Conservation (phyloP, 2,888 invertebrate genomes). For the Andricus quercusramuli region DNA sequence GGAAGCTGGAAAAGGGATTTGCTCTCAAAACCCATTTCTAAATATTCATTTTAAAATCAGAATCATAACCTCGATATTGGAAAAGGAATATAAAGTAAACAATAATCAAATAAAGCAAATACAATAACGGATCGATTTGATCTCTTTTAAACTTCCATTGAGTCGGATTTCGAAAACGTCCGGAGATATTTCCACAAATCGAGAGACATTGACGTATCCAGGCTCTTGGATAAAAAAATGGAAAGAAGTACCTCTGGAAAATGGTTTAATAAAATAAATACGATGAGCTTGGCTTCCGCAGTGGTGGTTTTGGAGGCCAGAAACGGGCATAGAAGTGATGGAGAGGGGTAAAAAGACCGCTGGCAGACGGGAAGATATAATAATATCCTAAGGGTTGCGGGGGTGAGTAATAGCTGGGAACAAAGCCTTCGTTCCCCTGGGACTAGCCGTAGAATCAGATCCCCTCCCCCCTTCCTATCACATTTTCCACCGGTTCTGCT, state of each 20-base stretch:
- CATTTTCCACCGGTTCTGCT: conserved; percentile 43
- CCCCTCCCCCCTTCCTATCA: conserved; percentile 49
- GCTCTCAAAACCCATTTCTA: too few relatives aligned
- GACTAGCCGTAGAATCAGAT: conserved; percentile 60
- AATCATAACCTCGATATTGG: neutral
- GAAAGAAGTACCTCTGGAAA: conserved; percentile 63
- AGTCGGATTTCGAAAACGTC: conserved; percentile 57
- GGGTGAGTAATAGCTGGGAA: conserved; percentile 78
- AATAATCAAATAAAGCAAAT: conserved; percentile 3
- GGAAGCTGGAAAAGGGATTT: too few relatives aligned
- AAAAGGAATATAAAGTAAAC: conserved; percentile 3
- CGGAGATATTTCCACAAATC: conserved; percentile 55
- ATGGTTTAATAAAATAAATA: conserved; percentile 79
- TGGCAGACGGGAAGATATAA: conserved; percentile 76
- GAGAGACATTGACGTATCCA: conserved; percentile 35
- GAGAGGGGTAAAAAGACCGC: conserved; percentile 54
- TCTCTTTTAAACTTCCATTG: neutral
- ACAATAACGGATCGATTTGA: neutral
- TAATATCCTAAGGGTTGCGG: conserved; percentile 77
- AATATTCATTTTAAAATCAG: too few relatives aligned
- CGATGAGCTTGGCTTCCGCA: conserved; percentile 64
- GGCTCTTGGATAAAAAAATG: conserved; percentile 56
- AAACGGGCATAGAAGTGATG: conserved; percentile 52
- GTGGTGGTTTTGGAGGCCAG: conserved; percentile 56
- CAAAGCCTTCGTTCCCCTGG: conserved; percentile 75